Evolutionary conservation across 2,888 invertebrate genomes (phyloP), one percentile per base, ranked within the genome.

Genomic region (Drosophila paracracens): DNA sequence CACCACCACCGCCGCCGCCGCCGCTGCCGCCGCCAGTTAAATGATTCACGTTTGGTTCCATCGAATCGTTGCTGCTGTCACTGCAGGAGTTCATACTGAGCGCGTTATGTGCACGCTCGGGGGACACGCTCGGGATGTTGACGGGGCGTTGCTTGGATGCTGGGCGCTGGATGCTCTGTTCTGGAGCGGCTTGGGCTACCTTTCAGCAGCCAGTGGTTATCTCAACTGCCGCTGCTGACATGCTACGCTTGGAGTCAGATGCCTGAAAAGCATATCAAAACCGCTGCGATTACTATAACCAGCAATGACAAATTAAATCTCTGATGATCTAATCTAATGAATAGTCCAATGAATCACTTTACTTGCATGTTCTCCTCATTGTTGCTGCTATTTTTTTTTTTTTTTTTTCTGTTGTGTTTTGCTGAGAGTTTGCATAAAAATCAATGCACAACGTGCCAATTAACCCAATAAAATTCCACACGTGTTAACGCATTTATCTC

Each of bases 41-140:
- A 48, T 67, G 75, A 74, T 68, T 69, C 27, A 71, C 69, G 57
- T 75, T 81, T 40, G 78, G 63, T 29, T 79, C 82, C 81, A 79
- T 82, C n/a, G 84, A 88, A 48, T 81, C 86, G 72, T 87, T 85
- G 76, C 85, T 86, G 64, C 82, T 83, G 59, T 76, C 81, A 59
- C 86, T 88, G 73, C 82, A 85, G 29, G 86, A 85, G 69, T 88
- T 87, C 88, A 87, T 87, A 50, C 4, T 57, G 35, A 33, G 11
- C 11, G 40, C 36, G 52, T 35, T 35, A 27, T 56, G 33, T 27
- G 18, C 35, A 35, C 50, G 61, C 68, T 70, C 52, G 21, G n/a
- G n/a, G 13, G 8, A 21, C 46, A 29, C 58, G n/a, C 11, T 35
- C 13, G 25, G 18, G 29, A 46, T 56, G 52, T 35, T 52, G 48